Evolutionary conservation across 1,140 invertebrate species (phyloP).

Genomic region (Brachionus paranguensis): DNA sequence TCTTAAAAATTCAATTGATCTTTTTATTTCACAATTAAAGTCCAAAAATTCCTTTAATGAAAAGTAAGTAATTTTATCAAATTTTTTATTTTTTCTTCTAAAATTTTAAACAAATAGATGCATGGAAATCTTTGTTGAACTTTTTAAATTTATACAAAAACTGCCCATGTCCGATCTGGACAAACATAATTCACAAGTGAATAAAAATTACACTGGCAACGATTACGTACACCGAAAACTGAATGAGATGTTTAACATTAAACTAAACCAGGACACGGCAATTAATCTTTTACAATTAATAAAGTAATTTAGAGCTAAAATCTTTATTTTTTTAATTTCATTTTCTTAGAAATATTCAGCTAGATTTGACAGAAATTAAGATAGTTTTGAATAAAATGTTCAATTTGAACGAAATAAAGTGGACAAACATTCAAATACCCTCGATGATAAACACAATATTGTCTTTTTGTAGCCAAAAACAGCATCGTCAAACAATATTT

Average conservation of each 20-base stretch:
- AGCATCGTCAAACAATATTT: conserved; percentile 1
- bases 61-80: background rate
- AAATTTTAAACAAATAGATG: background rate
- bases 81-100: background rate
- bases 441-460: background rate
- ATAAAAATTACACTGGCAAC: background rate
- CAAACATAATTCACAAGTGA: background rate
- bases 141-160: background rate
- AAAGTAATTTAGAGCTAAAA: background rate
- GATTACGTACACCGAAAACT: conserved; percentile 22
- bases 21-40: background rate
- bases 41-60: background rate
- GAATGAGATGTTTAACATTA: background rate
- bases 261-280: conserved; percentile 6
- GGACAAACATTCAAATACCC: conserved; percentile 23
- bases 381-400: conserved; percentile 14
- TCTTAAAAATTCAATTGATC: background rate
- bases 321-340: no score
- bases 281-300: conserved; percentile 2
- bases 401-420: background rate
- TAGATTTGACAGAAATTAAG: background rate
- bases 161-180: conserved; percentile 20
- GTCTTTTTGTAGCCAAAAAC: conserved; percentile 4
- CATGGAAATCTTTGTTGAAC: conserved; percentile 27
- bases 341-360: background rate